Evolutionary conservation across 37 sponge, comb jelly and placozoan species (phyloP), one percentile per base, ranked within the genome.

Genomic region (Ephydatia muelleri): DNA sequence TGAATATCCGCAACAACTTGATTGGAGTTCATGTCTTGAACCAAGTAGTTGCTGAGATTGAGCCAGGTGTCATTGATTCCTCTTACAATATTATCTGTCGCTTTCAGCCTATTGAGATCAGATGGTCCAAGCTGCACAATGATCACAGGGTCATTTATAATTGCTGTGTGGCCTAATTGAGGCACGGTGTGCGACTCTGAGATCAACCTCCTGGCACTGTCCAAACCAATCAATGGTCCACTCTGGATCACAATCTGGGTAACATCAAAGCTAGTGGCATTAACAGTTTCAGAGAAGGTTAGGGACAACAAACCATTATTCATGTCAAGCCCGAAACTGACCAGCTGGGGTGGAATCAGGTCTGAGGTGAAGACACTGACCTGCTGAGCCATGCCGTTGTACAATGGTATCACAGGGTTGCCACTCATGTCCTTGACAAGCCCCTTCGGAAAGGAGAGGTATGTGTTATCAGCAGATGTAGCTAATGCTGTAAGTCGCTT

Each of bases 201-300:
- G 5, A 92, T 93, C 2, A 92, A 68, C 38, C 84, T 75, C 26
- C 80, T 82, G 0, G 87, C 49, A 67, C 85, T 78, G 49, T 87
- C 87, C 85, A 83, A 84, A 0, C 65, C 67, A 38, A 79, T 77
- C 4, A 66, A 76, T 5, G 57, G 28, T 3, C 40, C 87, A 43
- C 78, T 78, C 81, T 95, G 92, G 6, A 95, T 73, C 4, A 69
- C 77, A 25, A 95, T 79, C 49, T 81, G 68, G n/a, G 81, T 79
- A 2, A 92, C 87, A 72, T 89, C 82, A 35, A 95, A 86, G 38
- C 89, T 85, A 25, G 73, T 81, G 31, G 87, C 90, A 77, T 95
- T 86, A 8, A 95, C 90, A 16, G 92, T 95, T 69, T 95, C 95
- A 47, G 78, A 76, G 86, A 95, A 95, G 5, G 92, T 91, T 34